Conservation (phyloP, 2,113 vertebrate genomes). For the Misgurnus mizolepis region DNA sequence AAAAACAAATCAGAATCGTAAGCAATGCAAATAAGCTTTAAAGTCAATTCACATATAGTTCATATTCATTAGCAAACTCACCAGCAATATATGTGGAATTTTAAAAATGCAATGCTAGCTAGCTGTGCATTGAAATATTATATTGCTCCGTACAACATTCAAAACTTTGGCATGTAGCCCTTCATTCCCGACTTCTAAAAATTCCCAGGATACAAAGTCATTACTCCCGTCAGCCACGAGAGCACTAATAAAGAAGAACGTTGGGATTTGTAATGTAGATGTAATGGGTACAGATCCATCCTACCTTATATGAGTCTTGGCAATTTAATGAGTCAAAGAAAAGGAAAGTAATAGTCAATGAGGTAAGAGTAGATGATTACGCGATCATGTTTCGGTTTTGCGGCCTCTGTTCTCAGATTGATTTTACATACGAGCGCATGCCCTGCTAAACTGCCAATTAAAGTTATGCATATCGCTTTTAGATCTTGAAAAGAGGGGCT, state of each 20-base stretch:
- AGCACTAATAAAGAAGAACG: slow-evolving; percentile 47
- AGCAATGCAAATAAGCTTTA: no score
- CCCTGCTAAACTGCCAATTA: slow-evolving; percentile 40
- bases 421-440: slow-evolving; percentile 46
- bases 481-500: neutral
- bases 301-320: slow-evolving; percentile 40
- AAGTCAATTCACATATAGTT: no score
- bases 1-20: no score
- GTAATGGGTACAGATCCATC: slow-evolving; percentile 44
- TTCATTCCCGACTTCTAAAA: slow-evolving; percentile 25
- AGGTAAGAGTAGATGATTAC: slow-evolving; percentile 48
- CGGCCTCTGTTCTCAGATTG: slow-evolving; percentile 33
- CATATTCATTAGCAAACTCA: neutral
- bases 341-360: slow-evolving; percentile 39
- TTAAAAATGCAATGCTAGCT: neutral
- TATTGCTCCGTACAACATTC: neutral
- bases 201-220: slow-evolving; percentile 44
- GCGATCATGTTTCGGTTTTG: slow-evolving; percentile 47
- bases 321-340: slow-evolving; percentile 35
- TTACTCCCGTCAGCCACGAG: slow-evolving; percentile 40
- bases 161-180: neutral
- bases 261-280: slow-evolving; percentile 51
- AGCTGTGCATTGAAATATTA: neutral
- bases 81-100: neutral
- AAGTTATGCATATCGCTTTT: slow-evolving; percentile 29